Evolutionary conservation across 2,113 vertebrate species (phyloP).

Genomic region (Dipodomys stephensi): DNA sequence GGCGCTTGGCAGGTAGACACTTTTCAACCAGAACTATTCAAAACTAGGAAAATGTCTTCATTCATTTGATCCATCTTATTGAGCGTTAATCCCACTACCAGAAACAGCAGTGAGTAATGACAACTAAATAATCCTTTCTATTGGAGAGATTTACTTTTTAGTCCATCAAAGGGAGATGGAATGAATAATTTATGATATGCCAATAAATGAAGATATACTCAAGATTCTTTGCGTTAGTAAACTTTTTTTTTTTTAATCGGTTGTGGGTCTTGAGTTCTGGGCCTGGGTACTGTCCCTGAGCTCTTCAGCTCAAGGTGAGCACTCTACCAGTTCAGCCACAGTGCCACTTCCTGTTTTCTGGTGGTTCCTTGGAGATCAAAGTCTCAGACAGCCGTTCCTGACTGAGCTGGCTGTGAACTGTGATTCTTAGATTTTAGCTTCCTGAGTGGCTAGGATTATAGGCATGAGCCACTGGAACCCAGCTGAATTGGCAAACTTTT

Average conservation of each 20-base stretch:
- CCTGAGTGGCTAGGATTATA: no score
- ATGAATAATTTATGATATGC: slow-evolving; percentile 29
- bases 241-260: not conserved
- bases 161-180: not conserved
- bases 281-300: no score
- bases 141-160: slow-evolving; percentile 26
- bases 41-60: slow-evolving; percentile 23
- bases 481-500: not conserved
- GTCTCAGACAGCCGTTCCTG: no score
- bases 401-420: no score
- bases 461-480: no score
- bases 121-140: not conserved
- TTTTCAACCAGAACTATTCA: slow-evolving; percentile 45
- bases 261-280: no score
- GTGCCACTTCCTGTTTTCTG: not conserved
- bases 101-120: not conserved
- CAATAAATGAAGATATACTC: not conserved
- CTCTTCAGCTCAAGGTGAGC: no score
- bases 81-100: not conserved
- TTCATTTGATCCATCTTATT: slow-evolving; percentile 5
- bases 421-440: no score
- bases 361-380: no score
- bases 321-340: no score
- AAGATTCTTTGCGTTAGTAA: not conserved
- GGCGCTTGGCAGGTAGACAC: not conserved